These are phyloP conservation scores for Gila robusta DNA, from an alignment of 2,797 vertebrate species.

Conservation along the genomic window DNA sequence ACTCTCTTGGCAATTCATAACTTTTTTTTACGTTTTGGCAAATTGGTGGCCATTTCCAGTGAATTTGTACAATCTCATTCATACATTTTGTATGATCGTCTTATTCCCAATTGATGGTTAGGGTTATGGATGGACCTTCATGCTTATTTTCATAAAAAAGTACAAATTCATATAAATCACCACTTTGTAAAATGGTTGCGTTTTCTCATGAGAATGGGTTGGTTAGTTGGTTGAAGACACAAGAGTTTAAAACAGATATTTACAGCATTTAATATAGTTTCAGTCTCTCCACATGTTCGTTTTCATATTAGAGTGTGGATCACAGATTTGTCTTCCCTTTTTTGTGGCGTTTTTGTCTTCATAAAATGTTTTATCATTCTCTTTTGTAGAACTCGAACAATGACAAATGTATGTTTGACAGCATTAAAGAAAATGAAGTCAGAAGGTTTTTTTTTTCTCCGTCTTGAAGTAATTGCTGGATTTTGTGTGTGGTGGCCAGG, in stretches of 20 bases:
- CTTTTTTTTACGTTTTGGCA: background rate
- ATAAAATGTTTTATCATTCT: constrained; percentile 59
- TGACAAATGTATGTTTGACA: constrained; percentile 59
- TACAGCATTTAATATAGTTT: constrained; percentile 28
- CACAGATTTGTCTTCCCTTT: constrained; percentile 47
- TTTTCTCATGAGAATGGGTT: background rate
- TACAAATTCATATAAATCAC: background rate
- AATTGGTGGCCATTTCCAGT: background rate
- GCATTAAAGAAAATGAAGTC: constrained; percentile 59
- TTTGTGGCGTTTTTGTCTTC: constrained; percentile 53
- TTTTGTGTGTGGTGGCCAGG: constrained; percentile 64
- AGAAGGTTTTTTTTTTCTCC: constrained; percentile 51
- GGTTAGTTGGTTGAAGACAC: constrained; percentile 22
- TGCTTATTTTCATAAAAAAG: background rate
- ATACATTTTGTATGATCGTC: too few relatives aligned
- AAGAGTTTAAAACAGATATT: constrained; percentile 33
- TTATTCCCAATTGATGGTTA: background rate
- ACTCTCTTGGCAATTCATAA: background rate
- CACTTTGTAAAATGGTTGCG: too few relatives aligned
- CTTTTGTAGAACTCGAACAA: constrained; percentile 54
- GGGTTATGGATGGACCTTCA: background rate
- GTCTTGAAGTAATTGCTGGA: constrained; percentile 69
- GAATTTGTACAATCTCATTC: background rate
- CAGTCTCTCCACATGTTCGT: constrained; percentile 22
- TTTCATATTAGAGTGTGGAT: constrained; percentile 7